Evolutionary conservation across 2,888 invertebrate genomes (phyloP), one percentile per base, ranked within the genome.

Genomic region (Mimas tiliae): DNA sequence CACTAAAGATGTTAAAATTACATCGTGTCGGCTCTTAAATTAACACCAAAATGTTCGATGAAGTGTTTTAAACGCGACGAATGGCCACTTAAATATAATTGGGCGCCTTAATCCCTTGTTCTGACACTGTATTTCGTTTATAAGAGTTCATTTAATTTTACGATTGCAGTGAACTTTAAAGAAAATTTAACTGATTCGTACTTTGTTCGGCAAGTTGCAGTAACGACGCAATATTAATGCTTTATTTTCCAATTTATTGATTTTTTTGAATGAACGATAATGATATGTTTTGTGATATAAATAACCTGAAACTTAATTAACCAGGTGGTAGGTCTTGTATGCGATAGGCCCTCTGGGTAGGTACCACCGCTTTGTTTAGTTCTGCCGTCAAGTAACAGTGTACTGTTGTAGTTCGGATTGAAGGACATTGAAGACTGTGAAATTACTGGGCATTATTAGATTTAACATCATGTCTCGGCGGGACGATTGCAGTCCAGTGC

Each of bases 151-250:
- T 80, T 76, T 73, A 78, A 77, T 74, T 83, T 83, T 75, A 82
- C 78, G 77, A 76, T 73, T 75, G 72, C 72, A 72, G 71, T 81
- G 81, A 80, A 79, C 79, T 79, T 79, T 77, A 71, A 52, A 72
- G 69, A 73, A 63, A 70, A 64, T 45, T 45, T 67, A 27, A 66
- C 63, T 70, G 67, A 69, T 70, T 70, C 19, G 6, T n/a, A 11
- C 3, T 6, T 9, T 12, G 16, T 19, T 19, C 16, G 14, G n/a
- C n/a, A 6, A 38, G 16, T 42, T 58, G 42, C 8, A 42, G 58
- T 58, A 42, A 42, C 11, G 19, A 1, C 19, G 38, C 42, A 42
- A 58, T 34, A 42, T 58, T 58, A 42, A 58, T 58, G 55, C 38
- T 38, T 38, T 19, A 58, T 42, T 42, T 58, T n/a, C 6, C 58